Conservation (phyloP, 2,797 vertebrate species). For the Lophotriccus pileatus region DNA sequence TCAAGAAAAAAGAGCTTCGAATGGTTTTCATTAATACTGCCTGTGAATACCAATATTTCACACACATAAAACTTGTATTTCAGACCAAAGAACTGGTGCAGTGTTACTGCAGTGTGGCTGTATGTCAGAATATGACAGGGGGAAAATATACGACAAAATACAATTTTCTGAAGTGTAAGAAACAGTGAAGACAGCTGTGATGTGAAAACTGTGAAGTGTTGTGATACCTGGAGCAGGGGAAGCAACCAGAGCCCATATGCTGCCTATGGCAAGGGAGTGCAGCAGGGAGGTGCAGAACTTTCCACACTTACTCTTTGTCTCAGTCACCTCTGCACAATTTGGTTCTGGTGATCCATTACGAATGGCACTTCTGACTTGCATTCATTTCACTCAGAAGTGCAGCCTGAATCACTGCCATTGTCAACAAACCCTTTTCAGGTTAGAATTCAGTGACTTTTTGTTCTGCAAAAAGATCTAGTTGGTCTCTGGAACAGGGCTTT, state of each 20-base stretch:
- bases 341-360: not conserved
- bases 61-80: not conserved
- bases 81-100: not conserved
- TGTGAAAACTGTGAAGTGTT: not conserved
- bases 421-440: not conserved
- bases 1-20: not conserved
- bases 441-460: not conserved
- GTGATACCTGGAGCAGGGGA: not conserved
- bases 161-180: not conserved
- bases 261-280: not conserved
- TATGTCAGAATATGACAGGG: not conserved
- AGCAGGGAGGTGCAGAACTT: not conserved
- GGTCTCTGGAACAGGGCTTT: not conserved
- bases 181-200: not conserved
- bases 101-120: not conserved
- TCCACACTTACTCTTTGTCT: not conserved
- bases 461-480: not conserved
- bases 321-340: not conserved
- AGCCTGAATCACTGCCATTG: not conserved
- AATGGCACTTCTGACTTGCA: not conserved
- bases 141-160: not conserved
- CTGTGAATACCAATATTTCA: not conserved
- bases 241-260: not conserved
- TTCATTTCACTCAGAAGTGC: not conserved
- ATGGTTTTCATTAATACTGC: constrained; percentile 4